Conservation (phyloP, 2,888 invertebrate genomes). For the Apamea anceps region DNA sequence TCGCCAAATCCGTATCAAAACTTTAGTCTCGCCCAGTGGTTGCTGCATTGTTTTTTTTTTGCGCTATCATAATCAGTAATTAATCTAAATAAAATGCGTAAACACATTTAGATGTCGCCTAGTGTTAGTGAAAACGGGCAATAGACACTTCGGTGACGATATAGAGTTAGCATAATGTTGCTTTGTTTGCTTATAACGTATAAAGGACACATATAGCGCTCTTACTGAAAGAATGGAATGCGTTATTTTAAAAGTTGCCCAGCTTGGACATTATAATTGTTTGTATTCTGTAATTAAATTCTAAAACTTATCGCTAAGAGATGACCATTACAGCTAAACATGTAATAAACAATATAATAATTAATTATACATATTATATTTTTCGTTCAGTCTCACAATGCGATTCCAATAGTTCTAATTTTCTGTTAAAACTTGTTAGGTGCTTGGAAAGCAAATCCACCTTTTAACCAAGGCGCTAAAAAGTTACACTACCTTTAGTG, state of each 20-base stretch:
- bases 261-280: conserved; percentile 6
- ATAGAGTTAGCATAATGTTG: background rate
- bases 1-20: background rate
- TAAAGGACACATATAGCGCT: background rate
- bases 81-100: background rate
- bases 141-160: background rate
- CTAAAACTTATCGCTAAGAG: conserved; percentile 43
- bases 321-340: conserved; percentile 17
- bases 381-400: conserved; percentile 36
- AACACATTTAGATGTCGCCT: no score
- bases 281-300: conserved; percentile 43
- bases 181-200: conserved; percentile 9
- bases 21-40: background rate
- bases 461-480: background rate
- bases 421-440: background rate
- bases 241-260: conserved; percentile 12
- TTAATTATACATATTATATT: conserved; percentile 27
- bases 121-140: background rate
- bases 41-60: background rate
- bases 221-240: conserved; percentile 24
- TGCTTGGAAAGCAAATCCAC: background rate
- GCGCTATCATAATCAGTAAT: background rate
- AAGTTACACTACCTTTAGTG: background rate
- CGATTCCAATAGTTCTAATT: conserved; percentile 7
- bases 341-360: conserved; percentile 34